Base-by-base conservation (phyloP, 2,888 invertebrate genomes). In the Seladonia tumulorum region DNA sequence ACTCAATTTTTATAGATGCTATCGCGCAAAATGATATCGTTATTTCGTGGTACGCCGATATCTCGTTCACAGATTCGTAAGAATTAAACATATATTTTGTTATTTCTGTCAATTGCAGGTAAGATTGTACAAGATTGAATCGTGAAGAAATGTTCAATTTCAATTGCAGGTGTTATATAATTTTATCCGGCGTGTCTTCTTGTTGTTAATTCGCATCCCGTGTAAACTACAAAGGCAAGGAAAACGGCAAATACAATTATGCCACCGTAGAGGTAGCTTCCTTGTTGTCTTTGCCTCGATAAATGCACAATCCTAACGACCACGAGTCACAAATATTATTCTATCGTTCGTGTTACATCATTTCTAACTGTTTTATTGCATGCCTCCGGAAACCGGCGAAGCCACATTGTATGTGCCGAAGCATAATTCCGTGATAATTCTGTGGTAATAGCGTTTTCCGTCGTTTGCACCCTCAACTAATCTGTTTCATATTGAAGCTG, bases 261-360 rank as follows among this genome's bases (percentile, higher is more conserved):
- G n/a, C 5, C 39, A 39, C 3, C 68, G 22, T 18, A 10, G 12
- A 22, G n/a, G 70, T 42, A n/a, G n/a, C 14, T 70, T 70, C 70
- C 70, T 70, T 70, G 70, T 70, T 70, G 42, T 70, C 42, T 70
- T 70, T n/a, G 2, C 42, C 5, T 70, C 22, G n/a, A n/a, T 42
- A n/a, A 70, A n/a, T 70, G 42, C 42, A n/a, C 5, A 70, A 70
- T 70, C n/a, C 39, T 42, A 70, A 42, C 42, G 12, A 35, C 66
- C 8, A n/a, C 39, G 70, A n/a, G n/a, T 70, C 22, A 22, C 39
- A 68, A 68, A 68, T 70, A 42, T 42, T 70, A 70, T n/a, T 70
- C 42, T 5, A 14, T 10, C 39, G n/a, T 42, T 42, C 14, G 1
- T 42, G 70, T n/a, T 42, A 39, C 22, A 18, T 70, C 12, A 35